Conservation (phyloP, 1,140 invertebrate species). For the Psilanteris sp. region DNA sequence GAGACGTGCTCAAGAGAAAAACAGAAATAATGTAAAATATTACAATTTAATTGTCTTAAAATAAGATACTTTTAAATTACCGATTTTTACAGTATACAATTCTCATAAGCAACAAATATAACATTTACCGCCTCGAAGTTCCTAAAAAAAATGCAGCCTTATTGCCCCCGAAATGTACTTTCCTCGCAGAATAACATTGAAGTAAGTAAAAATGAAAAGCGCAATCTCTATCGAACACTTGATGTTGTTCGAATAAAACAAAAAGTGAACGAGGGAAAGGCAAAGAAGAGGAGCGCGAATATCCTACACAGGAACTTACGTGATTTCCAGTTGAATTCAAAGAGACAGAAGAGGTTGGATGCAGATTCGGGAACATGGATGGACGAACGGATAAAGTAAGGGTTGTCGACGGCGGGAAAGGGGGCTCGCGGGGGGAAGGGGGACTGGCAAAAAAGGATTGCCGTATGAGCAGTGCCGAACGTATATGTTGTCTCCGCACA, state of each 20-base stretch:
- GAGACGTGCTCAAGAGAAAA: too few relatives aligned
- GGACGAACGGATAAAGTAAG: conserved; percentile 61
- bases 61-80: too few relatives aligned
- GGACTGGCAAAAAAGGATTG: conserved; percentile 49
- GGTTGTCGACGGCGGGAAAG: conserved; percentile 41
- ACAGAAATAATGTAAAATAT: too few relatives aligned
- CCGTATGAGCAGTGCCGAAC: conserved; percentile 38
- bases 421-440: conserved; percentile 6
- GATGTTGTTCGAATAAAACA: conserved; percentile 48
- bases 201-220: conserved; percentile 53
- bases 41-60: too few relatives aligned
- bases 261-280: conserved; percentile 23
- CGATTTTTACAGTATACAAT: too few relatives aligned
- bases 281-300: conserved; percentile 32
- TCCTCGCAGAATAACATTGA: conserved; percentile 5
- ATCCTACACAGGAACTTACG: conserved; percentile 59
- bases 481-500: conserved; percentile 15
- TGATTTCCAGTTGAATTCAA: conserved; percentile 63
- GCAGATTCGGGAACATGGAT: conserved; percentile 58
- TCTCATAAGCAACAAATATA: too few relatives aligned
- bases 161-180: conserved; percentile 16
- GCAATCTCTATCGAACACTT: conserved; percentile 54
- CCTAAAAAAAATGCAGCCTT: conserved; percentile 5
- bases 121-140: too few relatives aligned
- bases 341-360: conserved; percentile 61